phyloP scores from a whole-genome alignment of 2,797 vertebrate genomes.

The Sebastes cheni region DNA sequence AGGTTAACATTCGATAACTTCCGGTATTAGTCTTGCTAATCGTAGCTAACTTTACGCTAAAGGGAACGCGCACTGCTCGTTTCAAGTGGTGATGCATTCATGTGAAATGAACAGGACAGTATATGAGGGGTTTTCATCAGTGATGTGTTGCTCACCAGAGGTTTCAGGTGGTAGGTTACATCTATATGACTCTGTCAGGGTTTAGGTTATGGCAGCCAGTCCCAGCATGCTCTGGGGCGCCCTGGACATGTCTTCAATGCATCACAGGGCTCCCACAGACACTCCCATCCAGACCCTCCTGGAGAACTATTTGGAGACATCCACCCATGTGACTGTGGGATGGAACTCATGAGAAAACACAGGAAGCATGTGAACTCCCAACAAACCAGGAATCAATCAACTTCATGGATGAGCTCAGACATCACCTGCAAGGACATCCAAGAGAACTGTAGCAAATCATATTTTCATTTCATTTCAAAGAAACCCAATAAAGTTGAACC shows the following conservation, averaged over 20 bases:
- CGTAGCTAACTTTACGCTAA: not conserved
- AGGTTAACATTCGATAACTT: not conserved
- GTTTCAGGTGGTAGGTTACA: not conserved
- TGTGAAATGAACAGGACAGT: not conserved
- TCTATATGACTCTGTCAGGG: not conserved
- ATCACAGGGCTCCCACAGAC: not conserved
- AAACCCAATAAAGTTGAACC: not conserved
- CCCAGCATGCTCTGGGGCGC: not conserved
- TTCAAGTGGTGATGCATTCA: conserved; percentile 8
- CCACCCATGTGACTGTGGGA: not conserved
- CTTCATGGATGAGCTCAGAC: not conserved
- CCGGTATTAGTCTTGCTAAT: not conserved
- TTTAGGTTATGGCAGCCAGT: not conserved
- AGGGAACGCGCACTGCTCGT: not conserved
- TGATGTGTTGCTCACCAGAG: not conserved
- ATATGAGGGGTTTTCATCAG: not conserved
- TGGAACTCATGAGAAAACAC: not conserved
- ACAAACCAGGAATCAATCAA: not conserved
- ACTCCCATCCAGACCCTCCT: not conserved
- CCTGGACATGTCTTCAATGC: not conserved
- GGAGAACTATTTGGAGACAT: not conserved
- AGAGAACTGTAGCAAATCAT: not conserved
- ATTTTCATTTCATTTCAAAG: not conserved
- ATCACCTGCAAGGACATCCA: not conserved
- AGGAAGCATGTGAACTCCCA: not conserved